Percentiles rank a stretch among this genome's conserved stretches.
phyloP scores from a whole-genome alignment of 2,888 invertebrate genomes.

The Cheilosia vulpina region DNA sequence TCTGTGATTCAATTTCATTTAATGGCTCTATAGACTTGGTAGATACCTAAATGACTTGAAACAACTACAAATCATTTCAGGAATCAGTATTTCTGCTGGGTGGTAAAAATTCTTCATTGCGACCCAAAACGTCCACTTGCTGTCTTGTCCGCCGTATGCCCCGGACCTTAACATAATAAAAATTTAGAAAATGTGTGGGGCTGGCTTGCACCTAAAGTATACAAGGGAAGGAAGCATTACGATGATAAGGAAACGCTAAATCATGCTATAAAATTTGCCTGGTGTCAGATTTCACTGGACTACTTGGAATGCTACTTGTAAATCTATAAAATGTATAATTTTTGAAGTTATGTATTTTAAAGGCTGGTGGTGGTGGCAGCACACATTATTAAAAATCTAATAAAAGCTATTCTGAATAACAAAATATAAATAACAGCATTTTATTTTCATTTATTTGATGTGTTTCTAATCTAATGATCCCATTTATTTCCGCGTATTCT shows the following conservation, averaged over 20 bases:
- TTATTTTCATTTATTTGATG: too few relatives aligned
- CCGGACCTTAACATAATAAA: constrained; percentile 55
- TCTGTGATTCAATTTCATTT: background rate
- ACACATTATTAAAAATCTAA: too few relatives aligned
- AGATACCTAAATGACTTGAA: background rate
- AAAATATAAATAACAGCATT: too few relatives aligned
- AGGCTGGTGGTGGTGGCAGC: too few relatives aligned
- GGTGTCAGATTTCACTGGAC: too few relatives aligned
- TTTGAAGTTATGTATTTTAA: too few relatives aligned
- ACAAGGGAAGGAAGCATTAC: constrained; percentile 47
- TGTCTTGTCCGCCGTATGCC: constrained; percentile 56
- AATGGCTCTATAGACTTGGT: background rate
- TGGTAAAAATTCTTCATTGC: constrained; percentile 52
- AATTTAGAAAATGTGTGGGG: constrained; percentile 61
- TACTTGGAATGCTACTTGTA: too few relatives aligned
- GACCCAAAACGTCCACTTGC: constrained; percentile 44
- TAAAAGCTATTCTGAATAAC: too few relatives aligned
- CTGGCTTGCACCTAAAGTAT: constrained; percentile 43
- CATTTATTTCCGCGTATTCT: too few relatives aligned
- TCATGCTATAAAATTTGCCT: background rate
- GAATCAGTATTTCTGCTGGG: constrained; percentile 49
- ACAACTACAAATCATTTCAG: constrained; percentile 37
- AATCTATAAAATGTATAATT: too few relatives aligned
- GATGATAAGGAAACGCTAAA: constrained; percentile 41
- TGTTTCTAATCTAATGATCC: too few relatives aligned